Percentiles rank a stretch among this genome's conserved stretches.
These are phyloP conservation scores for Mastacembelus armatus DNA, from an alignment of 2,797 vertebrate genomes.

Conservation along the genomic window DNA sequence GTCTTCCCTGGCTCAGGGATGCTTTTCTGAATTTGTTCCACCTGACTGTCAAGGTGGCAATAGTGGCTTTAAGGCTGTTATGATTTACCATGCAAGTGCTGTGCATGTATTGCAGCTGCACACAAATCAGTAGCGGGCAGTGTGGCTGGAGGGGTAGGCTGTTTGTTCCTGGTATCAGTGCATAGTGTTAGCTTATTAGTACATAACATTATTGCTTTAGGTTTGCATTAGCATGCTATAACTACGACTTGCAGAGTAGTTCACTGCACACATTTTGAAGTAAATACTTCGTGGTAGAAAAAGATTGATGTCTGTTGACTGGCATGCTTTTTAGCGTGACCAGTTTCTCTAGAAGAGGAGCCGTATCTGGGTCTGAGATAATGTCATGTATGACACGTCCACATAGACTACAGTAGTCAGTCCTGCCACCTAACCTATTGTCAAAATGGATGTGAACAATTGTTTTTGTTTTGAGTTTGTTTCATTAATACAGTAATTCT, in stretches of 20 bases:
- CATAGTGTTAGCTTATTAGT: too few species aligned
- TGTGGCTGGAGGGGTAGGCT: not conserved
- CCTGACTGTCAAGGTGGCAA: constrained; percentile 7
- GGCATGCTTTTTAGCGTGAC: not conserved
- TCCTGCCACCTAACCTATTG: too few species aligned
- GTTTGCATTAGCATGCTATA: constrained; percentile 1
- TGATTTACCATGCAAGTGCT: not conserved
- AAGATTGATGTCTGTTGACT: too few species aligned
- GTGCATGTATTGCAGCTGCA: not conserved
- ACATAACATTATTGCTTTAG: too few species aligned
- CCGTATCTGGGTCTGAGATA: not conserved
- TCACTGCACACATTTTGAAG: not conserved
- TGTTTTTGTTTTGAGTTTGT: not conserved
- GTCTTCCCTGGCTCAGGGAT: not conserved
- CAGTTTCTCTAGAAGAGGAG: too few species aligned
- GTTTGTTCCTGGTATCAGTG: not conserved
- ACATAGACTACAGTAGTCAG: too few species aligned
- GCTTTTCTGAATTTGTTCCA: not conserved
- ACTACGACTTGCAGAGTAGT: not conserved
- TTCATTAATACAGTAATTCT: not conserved
- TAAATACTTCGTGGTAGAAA: too few species aligned
- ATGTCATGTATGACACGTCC: not conserved
- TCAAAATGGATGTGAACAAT: not conserved
- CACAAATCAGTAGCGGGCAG: not conserved
- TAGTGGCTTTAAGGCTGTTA: not conserved